Evolutionary conservation across 1,140 invertebrate species (phyloP), one percentile per base, ranked within the genome.

Genomic region (Daktulosphaira vitifoliae): DNA sequence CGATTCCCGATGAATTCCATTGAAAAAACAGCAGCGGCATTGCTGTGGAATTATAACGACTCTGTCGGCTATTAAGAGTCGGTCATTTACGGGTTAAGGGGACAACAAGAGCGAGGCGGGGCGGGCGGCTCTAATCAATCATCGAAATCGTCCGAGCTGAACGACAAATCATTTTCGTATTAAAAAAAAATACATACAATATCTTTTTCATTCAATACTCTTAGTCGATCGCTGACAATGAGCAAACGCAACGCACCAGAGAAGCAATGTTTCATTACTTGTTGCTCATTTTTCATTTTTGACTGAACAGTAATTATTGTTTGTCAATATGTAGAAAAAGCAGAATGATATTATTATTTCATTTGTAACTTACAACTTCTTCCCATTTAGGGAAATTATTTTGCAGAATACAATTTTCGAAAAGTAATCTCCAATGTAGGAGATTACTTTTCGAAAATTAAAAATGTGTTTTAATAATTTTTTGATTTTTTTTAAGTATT

Each of bases 141-240:
- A 62, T 62, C 56, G 26, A 11, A 42, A 62, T 62, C 56, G 56
- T 42, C 42, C 42, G 56, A 48, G 56, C 56, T 25, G 56, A 62
- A 62, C 56, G 56, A 62, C 56, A 62, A 62, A 62, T 62, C 56
- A 48, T 62, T 62, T 62, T 62, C 56, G 56, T 26, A 62, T 48
- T 48, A 62, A 46, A 59, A 59, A 33, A 33, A 33, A 33, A 33
- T 11, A 33, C 11, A 33, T 33, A 33, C 11, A 33, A 44, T 59
- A 7, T 59, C 39, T 48, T 46, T 62, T 11, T 39, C 15, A 48
- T 62, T 62, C 56, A 62, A 48, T 46, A 2, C 6, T 9, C 18
- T 22, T 39, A 15, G 42, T 39, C 54, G 54, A 59, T 59, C 54
- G 44, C 44, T 39, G 54, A 59, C 54, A 62, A 48, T 62, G 26